Conservation (phyloP, 2,797 vertebrate genomes). For the Amblyraja radiata region DNA sequence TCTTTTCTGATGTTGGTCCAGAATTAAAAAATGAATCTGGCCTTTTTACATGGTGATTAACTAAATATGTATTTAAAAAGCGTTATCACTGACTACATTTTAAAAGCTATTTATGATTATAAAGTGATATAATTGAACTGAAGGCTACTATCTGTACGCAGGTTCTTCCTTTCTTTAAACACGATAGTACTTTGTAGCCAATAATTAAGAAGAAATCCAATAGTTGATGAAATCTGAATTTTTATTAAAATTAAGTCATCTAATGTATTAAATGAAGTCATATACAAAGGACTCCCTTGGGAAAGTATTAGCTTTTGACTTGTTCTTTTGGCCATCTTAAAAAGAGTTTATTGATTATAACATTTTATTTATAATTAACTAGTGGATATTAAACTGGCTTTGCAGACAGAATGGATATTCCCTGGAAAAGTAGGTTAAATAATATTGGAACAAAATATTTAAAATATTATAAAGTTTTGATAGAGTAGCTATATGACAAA, state of each 20-base stretch:
- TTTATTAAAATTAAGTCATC: neutral
- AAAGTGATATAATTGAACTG: neutral
- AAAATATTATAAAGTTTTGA: neutral
- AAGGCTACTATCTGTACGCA: neutral
- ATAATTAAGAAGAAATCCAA: neutral
- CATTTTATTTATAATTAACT: neutral
- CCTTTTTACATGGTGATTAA: neutral
- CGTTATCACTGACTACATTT: neutral
- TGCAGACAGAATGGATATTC: neutral
- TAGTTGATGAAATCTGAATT: neutral
- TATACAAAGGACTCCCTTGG: neutral
- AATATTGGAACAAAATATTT: neutral
- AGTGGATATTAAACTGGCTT: neutral
- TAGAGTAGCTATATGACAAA: neutral
- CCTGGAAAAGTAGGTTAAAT: neutral
- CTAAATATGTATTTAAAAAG: neutral
- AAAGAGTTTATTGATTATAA: neutral
- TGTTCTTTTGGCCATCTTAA: neutral
- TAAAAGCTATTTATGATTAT: neutral
- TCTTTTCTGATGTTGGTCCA: neutral
- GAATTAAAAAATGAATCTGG: neutral
- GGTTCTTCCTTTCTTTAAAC: neutral
- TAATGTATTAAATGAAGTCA: neutral
- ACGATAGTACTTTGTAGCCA: neutral
- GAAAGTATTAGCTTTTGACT: neutral